Conservation (phyloP, 1,140 invertebrate genomes). For the Caenorhabditis briggsae region DNA sequence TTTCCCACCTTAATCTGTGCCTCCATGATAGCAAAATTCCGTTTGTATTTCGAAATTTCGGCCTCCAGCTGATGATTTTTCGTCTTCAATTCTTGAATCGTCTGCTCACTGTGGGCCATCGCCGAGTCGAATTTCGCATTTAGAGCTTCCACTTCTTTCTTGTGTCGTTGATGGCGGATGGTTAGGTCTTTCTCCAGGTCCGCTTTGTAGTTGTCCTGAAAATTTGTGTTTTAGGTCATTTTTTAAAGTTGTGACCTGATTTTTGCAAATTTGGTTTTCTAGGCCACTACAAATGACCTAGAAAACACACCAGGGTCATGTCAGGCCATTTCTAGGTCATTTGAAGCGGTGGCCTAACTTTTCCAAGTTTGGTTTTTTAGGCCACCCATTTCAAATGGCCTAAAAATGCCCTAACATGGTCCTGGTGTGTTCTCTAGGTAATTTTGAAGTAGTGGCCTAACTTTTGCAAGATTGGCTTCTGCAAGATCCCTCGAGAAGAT, state of each 20-base stretch:
- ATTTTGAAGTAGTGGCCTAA: too few species aligned
- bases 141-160: constrained; percentile 25
- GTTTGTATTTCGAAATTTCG: background rate
- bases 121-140: background rate
- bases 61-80: background rate
- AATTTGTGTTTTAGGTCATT: background rate
- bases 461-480: too few species aligned
- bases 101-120: background rate
- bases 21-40: background rate
- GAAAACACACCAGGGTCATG: too few species aligned
- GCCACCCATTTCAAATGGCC: too few species aligned
- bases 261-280: too few species aligned
- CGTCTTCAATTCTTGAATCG: background rate
- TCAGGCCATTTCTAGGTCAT: too few species aligned
- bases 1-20: background rate
- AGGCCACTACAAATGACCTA: too few species aligned
- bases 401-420: too few species aligned
- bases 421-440: too few species aligned
- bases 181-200: background rate
- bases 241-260: background rate
- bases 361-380: too few species aligned
- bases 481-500: too few species aligned
- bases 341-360: too few species aligned
- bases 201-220: constrained; percentile 5
- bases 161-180: background rate